phyloP scores from a whole-genome alignment of 2,888 invertebrate genomes.

The Gymnosoma rotundatum region DNA sequence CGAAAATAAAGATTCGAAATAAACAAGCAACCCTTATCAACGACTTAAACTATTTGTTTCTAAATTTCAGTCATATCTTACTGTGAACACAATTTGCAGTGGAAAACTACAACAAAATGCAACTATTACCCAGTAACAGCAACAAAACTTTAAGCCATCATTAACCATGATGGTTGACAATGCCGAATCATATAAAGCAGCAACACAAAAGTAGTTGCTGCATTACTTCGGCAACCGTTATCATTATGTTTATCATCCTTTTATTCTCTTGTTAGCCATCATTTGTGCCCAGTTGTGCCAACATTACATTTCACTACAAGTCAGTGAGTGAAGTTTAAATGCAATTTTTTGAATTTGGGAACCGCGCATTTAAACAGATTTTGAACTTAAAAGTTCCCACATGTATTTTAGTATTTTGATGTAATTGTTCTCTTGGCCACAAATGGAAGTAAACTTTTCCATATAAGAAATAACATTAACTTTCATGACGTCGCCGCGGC shows the following conservation, averaged over 20 bases:
- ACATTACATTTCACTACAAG: no score
- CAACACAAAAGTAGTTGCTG: neutral
- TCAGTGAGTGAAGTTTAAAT: no score
- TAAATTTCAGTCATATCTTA: neutral
- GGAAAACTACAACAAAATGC: neutral
- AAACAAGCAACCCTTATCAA: neutral
- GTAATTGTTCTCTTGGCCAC: no score
- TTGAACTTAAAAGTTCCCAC: no score
- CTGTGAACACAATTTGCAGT: neutral
- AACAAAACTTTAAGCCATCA: conserved; percentile 5
- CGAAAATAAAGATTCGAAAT: neutral
- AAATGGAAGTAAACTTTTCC: no score
- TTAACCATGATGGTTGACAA: neutral
- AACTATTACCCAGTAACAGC: neutral
- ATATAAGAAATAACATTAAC: no score
- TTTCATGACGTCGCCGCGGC: no score
- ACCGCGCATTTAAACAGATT: no score
- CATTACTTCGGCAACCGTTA: neutral
- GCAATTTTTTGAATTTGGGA: no score
- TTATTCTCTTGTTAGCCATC: neutral
- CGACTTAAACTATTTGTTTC: neutral
- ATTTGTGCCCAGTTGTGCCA: neutral
- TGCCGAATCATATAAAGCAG: neutral
- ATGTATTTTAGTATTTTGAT: no score
- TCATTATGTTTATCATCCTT: no score